phyloP scores from a whole-genome alignment of 2,888 invertebrate species.

The Epistrophe eligans region DNA sequence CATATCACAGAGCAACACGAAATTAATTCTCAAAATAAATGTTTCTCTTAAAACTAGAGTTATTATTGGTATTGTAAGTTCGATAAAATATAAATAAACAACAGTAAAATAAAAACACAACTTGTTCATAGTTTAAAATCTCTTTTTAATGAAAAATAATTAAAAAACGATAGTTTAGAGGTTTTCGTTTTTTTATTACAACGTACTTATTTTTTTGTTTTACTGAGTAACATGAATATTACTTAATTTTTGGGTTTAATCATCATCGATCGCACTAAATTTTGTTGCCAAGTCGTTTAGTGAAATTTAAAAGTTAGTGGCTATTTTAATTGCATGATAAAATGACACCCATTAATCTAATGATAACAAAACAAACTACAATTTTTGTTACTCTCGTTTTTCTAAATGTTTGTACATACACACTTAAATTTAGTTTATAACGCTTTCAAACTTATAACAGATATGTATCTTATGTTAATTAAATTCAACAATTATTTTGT shows the following conservation, averaged over 20 bases:
- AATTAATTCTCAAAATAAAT: slow-evolving; percentile 51
- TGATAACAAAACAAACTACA: too few species aligned
- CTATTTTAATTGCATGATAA: not conserved
- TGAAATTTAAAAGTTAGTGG: not conserved
- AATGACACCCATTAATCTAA: not conserved
- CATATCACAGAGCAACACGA: slow-evolving; percentile 67
- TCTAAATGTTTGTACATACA: slow-evolving; percentile 10
- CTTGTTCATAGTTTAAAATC: slow-evolving; percentile 62
- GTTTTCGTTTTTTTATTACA: slow-evolving; percentile 16
- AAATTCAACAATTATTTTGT: not conserved
- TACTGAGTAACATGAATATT: not conserved
- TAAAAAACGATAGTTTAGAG: slow-evolving; percentile 7
- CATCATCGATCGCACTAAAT: not conserved
- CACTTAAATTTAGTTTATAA: not conserved
- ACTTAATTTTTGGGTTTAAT: not conserved
- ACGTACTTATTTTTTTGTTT: slow-evolving; percentile 10
- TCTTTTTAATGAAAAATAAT: slow-evolving; percentile 38
- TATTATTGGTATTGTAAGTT: slow-evolving; percentile 62
- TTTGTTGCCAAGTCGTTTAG: not conserved
- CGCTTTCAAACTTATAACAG: not conserved
- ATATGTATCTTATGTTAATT: not conserved
- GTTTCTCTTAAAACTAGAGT: slow-evolving; percentile 59
- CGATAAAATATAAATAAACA: slow-evolving; percentile 35
- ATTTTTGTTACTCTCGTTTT: not conserved
- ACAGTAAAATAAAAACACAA: slow-evolving; percentile 29